phyloP scores from a whole-genome alignment of 2,888 invertebrate genomes.

The Zaprionus lineosus region DNA sequence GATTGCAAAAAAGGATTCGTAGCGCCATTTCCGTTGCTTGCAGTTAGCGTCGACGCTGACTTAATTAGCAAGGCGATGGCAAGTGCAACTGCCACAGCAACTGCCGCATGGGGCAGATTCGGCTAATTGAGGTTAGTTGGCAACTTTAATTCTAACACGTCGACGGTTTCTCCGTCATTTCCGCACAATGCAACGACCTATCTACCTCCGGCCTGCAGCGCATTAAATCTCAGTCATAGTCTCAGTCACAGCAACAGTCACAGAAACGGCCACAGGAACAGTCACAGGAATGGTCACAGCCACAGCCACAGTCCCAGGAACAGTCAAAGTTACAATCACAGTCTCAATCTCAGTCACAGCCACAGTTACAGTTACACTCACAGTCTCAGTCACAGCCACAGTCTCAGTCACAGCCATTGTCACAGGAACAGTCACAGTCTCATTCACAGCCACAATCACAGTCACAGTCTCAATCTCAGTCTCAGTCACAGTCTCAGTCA shows the following conservation, averaged over 20 bases:
- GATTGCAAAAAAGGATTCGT: conserved; percentile 63
- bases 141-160: conserved; percentile 52
- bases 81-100: conserved; percentile 4
- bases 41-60: conserved; percentile 54
- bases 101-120: conserved; percentile 21
- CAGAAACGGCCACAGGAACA: neutral
- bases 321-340: too few species aligned
- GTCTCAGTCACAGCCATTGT: too few species aligned
- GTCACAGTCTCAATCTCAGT: too few species aligned
- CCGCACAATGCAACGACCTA: conserved; percentile 46
- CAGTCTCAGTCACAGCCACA: too few species aligned
- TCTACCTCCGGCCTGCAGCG: conserved; percentile 49
- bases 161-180: conserved; percentile 46
- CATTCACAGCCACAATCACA: too few species aligned
- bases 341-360: too few species aligned
- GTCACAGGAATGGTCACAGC: too few species aligned
- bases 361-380: too few species aligned
- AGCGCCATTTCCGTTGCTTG: conserved; percentile 60
- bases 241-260: conserved; percentile 1
- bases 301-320: too few species aligned
- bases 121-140: conserved; percentile 64
- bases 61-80: conserved; percentile 58
- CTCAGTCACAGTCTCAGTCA: too few species aligned
- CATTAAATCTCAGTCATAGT: conserved; percentile 25
- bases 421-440: too few species aligned